A percentile compares a stretch with the other conserved stretches of the same genome.
phyloP scores from a whole-genome alignment of 2,888 invertebrate genomes.

The Oscheius myriophilus region DNA sequence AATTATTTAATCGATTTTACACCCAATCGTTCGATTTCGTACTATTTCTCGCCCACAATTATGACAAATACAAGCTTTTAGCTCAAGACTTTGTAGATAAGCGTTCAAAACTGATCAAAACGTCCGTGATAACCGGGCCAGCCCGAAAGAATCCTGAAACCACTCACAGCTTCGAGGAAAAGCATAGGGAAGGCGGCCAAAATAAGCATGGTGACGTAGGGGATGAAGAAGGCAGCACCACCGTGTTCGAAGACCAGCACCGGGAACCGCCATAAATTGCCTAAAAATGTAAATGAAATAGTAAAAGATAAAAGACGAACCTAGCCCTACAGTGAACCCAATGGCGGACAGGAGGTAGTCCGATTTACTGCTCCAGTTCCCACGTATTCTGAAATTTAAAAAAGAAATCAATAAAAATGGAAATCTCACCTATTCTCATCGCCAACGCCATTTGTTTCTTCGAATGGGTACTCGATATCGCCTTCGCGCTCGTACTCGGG shows the following conservation, averaged over 20 bases:
- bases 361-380: constrained; percentile 74
- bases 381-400: constrained; percentile 45
- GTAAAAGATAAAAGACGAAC: constrained; percentile 28
- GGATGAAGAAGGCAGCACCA: constrained; percentile 80
- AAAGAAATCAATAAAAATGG: neutral
- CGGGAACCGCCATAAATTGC: constrained; percentile 79
- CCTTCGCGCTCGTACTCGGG: constrained; percentile 65
- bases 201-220: constrained; percentile 82
- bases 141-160: too few species aligned
- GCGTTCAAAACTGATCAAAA: too few species aligned
- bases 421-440: constrained; percentile 74
- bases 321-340: constrained; percentile 72
- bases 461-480: constrained; percentile 70
- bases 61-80: too few species aligned
- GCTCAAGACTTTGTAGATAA: too few species aligned
- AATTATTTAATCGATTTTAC: too few species aligned
- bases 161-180: constrained; percentile 79
- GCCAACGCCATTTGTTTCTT: constrained; percentile 66
- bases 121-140: too few species aligned
- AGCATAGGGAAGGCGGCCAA: constrained; percentile 84
- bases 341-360: constrained; percentile 77
- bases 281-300: constrained; percentile 30
- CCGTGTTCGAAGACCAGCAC: constrained; percentile 72
- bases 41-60: too few species aligned
- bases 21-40: too few species aligned